Evolutionary conservation across 2,888 invertebrate species (phyloP).

Genomic region (Trachelus iudaicus): DNA sequence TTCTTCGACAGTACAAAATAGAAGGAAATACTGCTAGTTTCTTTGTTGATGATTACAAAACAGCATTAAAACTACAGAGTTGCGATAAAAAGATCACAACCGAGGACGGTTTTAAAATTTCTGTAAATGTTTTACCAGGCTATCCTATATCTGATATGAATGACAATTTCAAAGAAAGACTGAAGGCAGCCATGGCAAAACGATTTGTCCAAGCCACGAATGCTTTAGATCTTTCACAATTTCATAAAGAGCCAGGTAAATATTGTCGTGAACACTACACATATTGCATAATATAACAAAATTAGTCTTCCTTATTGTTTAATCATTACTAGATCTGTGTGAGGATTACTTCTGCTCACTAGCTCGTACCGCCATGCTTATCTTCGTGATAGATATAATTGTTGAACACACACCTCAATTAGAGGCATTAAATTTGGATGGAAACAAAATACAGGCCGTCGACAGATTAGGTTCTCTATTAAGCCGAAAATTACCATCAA

Average conservation of each 20-base stretch:
- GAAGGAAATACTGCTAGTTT: slow-evolving; percentile 76
- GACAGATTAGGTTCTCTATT: slow-evolving; percentile 74
- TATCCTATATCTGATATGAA: slow-evolving; percentile 75
- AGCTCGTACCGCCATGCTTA: slow-evolving; percentile 77
- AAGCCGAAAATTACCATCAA: slow-evolving; percentile 72
- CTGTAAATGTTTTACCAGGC: slow-evolving; percentile 73
- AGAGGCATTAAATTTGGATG: slow-evolving; percentile 79
- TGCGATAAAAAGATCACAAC: slow-evolving; percentile 76
- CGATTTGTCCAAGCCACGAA: slow-evolving; percentile 78
- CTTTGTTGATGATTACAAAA: slow-evolving; percentile 78
- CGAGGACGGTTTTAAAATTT: slow-evolving; percentile 76
- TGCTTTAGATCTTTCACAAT: slow-evolving; percentile 79
- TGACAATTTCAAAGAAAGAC: slow-evolving; percentile 74
- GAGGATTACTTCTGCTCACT: slow-evolving; percentile 76
- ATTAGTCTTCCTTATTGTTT: background rate
- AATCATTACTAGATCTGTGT: slow-evolving; percentile 6
- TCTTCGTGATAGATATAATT: slow-evolving; percentile 79
- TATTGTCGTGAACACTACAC: slow-evolving; percentile 10
- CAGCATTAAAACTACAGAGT: slow-evolving; percentile 75
- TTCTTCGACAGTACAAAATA: slow-evolving; percentile 61
- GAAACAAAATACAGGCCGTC: slow-evolving; percentile 77
- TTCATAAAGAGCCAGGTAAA: slow-evolving; percentile 77
- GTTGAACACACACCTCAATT: slow-evolving; percentile 83
- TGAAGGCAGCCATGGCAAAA: slow-evolving; percentile 82
- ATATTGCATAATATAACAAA: background rate